These are phyloP conservation scores for Apomyelois bistriatella DNA, from an alignment of 2,888 invertebrate species.

Conservation along the genomic window DNA sequence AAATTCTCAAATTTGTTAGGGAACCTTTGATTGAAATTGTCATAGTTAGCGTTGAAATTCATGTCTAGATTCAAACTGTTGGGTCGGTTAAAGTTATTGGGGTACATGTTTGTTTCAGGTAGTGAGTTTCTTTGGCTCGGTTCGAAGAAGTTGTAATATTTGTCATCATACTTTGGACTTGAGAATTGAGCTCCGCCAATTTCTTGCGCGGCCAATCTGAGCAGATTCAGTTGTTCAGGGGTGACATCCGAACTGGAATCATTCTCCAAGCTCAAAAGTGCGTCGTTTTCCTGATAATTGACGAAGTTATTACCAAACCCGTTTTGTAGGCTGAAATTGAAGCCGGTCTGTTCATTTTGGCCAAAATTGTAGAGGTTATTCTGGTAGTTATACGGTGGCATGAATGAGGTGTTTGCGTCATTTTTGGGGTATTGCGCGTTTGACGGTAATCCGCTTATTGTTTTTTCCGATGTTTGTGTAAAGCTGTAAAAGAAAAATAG, in stretches of 20 bases:
- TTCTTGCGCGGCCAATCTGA: constrained; percentile 73
- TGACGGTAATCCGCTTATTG: constrained; percentile 45
- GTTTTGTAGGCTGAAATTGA: constrained; percentile 55
- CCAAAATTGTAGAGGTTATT: constrained; percentile 54
- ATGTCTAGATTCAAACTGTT: constrained; percentile 66
- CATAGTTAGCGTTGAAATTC: constrained; percentile 54
- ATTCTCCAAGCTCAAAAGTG: constrained; percentile 51
- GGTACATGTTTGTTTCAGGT: constrained; percentile 60
- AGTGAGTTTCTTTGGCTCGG: constrained; percentile 70
- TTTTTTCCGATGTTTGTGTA: constrained; percentile 61
- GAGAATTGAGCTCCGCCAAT: constrained; percentile 72
- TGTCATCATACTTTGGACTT: constrained; percentile 59
- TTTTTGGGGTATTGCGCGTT: constrained; percentile 52
- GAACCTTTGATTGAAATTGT: constrained; percentile 48
- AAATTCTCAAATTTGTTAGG: constrained; percentile 49
- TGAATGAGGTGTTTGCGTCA: constrained; percentile 44
- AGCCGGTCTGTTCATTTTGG: constrained; percentile 57
- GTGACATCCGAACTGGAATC: constrained; percentile 55
- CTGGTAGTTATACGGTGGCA: constrained; percentile 55
- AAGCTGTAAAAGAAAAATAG: constrained; percentile 43
- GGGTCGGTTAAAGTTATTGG: constrained; percentile 55
- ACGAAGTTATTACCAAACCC: constrained; percentile 57
- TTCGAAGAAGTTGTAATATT: constrained; percentile 69
- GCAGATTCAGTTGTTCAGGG: constrained; percentile 67
- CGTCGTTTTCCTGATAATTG: constrained; percentile 60